Conservation (phyloP, 2,113 vertebrate genomes). For the Sitta europaea region DNA sequence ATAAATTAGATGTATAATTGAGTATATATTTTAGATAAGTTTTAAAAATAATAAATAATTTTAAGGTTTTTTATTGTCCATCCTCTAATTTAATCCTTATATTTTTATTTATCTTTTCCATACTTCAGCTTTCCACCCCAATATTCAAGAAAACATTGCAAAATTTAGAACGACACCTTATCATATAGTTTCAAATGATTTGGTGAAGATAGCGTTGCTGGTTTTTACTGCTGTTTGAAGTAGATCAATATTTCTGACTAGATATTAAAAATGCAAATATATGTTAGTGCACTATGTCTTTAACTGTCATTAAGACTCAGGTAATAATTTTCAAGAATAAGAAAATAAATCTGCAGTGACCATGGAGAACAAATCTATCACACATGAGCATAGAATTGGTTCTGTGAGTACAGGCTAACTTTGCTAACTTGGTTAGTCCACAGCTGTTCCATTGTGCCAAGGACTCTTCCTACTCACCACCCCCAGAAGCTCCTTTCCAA, state of each 20-base stretch:
- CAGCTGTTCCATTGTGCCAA: neutral
- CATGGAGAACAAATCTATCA: neutral
- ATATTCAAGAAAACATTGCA: neutral
- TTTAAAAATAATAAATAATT: neutral
- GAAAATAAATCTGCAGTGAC: neutral
- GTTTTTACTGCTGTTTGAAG: neutral
- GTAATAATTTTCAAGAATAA: neutral
- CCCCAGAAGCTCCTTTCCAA: neutral
- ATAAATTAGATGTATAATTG: neutral
- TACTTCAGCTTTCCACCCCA: neutral
- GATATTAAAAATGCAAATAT: neutral
- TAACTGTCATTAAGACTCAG: neutral
- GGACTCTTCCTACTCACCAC: neutral
- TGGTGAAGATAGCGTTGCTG: neutral
- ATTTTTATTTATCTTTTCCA: neutral
- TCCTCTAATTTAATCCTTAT: neutral
- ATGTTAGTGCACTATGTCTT: neutral
- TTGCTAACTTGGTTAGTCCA: neutral
- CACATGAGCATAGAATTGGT: neutral
- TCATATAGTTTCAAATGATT: neutral
- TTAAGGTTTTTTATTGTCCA: neutral
- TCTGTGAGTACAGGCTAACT: neutral
- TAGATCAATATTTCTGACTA: neutral
- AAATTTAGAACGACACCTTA: neutral
- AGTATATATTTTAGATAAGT: neutral